Conservation (phyloP, 2,113 vertebrate genomes). For the Hyaena hyaena region DNA sequence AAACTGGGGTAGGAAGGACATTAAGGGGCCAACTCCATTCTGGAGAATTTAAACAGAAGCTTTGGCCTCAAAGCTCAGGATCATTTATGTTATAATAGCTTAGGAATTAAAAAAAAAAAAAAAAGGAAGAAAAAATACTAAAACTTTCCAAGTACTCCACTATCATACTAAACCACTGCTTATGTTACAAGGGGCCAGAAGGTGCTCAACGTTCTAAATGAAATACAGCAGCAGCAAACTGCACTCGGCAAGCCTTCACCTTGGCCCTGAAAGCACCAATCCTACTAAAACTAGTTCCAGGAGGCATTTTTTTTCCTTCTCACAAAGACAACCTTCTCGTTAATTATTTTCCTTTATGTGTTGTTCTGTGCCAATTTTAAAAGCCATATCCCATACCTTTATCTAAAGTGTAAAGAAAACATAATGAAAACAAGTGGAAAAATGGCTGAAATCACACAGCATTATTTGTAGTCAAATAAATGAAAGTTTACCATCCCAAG, state of each 20-base stretch:
- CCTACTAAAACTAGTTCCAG: neutral
- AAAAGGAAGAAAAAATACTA: neutral
- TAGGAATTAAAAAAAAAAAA: slow-evolving; percentile 49
- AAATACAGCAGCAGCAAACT: neutral
- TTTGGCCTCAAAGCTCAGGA: slow-evolving; percentile 59
- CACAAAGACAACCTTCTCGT: neutral
- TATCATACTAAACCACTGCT: neutral
- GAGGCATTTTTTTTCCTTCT: neutral
- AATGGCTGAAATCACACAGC: neutral
- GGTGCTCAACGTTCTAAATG: neutral
- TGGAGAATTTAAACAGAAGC: slow-evolving; percentile 64
- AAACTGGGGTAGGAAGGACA: neutral
- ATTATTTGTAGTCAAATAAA: neutral
- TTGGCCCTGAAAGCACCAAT: neutral
- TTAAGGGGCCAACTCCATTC: slow-evolving; percentile 52
- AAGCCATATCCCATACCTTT: neutral
- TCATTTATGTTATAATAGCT: slow-evolving; percentile 71
- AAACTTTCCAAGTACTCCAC: neutral
- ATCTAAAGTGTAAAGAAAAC: slow-evolving; percentile 13
- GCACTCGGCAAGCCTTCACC: neutral
- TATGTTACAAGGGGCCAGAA: neutral
- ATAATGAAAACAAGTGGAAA: neutral
- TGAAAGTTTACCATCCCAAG: neutral
- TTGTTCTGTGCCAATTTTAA: neutral
- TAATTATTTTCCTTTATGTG: neutral